Evolutionary conservation across 2,888 invertebrate genomes (phyloP).

Genomic region (Temnothorax ravouxi): DNA sequence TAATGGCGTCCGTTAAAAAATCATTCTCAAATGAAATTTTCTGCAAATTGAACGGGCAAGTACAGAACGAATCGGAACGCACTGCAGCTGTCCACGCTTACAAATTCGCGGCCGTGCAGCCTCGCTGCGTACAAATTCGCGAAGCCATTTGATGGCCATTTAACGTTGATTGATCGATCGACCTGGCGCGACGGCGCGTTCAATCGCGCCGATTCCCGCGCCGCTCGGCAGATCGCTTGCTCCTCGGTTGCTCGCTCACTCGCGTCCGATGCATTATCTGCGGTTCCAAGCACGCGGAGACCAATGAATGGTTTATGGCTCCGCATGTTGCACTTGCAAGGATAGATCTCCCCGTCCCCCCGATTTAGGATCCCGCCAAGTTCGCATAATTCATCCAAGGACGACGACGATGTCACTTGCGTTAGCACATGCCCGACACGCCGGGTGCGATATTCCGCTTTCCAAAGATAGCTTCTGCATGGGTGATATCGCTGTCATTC

Average conservation of each 20-base stretch:
- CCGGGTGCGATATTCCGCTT: constrained; percentile 57
- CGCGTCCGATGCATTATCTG: constrained; percentile 66
- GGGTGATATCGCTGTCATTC: constrained; percentile 14
- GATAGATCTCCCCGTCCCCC: constrained; percentile 20
- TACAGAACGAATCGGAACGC: constrained; percentile 19
- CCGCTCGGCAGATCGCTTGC: constrained; percentile 2
- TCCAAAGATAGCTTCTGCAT: constrained; percentile 47
- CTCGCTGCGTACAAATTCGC: constrained; percentile 24
- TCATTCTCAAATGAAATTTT: constrained; percentile 3
- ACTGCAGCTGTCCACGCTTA: constrained; percentile 60
- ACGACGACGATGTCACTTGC: constrained; percentile 49
- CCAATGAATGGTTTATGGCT: constrained; percentile 76
- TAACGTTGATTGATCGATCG: constrained; percentile 77
- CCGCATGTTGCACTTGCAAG: constrained; percentile 60
- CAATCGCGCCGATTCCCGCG: constrained; percentile 68
- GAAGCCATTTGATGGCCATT: constrained; percentile 72
- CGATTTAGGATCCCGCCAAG: constrained; percentile 34
- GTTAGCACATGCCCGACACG: constrained; percentile 67
- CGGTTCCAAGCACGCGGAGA: constrained; percentile 60
- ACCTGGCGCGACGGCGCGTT: constrained; percentile 67
- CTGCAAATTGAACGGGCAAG: neutral
- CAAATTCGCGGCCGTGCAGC: constrained; percentile 59
- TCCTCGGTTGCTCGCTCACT: constrained; percentile 55
- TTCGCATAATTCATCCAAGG: constrained; percentile 70
- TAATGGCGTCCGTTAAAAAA: neutral